Evolutionary conservation across 2,113 vertebrate genomes (phyloP).

Genomic region (Elachura formosa): DNA sequence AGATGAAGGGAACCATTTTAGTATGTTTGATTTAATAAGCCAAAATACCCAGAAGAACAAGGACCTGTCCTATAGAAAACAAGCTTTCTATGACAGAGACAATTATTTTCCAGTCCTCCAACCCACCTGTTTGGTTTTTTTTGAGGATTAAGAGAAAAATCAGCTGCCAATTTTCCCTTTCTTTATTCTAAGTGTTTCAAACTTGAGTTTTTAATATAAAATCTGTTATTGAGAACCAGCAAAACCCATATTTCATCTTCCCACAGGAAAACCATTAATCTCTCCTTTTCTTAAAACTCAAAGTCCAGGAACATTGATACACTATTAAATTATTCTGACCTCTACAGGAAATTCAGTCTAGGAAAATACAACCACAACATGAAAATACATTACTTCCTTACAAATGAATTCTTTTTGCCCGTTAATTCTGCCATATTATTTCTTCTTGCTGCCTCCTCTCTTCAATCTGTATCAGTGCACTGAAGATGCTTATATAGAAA

Average conservation of each 20-base stretch:
- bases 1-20: not conserved
- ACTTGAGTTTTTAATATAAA: not conserved
- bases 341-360: not conserved
- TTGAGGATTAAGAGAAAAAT: not conserved
- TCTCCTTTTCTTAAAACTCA: not conserved
- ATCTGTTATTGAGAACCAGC: not conserved
- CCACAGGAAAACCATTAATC: not conserved
- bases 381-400: not conserved
- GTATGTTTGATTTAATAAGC: not conserved
- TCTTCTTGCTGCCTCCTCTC: not conserved
- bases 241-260: not conserved
- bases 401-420: not conserved
- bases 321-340: not conserved
- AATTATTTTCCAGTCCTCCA: not conserved
- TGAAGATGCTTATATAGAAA: accelerated
- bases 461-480: not conserved
- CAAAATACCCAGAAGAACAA: not conserved
- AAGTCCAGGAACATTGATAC: not conserved
- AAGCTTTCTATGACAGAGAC: not conserved
- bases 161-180: not conserved
- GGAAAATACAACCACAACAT: not conserved
- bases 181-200: not conserved
- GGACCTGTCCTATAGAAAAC: not conserved
- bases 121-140: not conserved
- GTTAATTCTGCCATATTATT: not conserved